These are phyloP conservation scores for Paedocypris micromegethes DNA, from an alignment of 2,797 vertebrate genomes.

Conservation along the genomic window DNA sequence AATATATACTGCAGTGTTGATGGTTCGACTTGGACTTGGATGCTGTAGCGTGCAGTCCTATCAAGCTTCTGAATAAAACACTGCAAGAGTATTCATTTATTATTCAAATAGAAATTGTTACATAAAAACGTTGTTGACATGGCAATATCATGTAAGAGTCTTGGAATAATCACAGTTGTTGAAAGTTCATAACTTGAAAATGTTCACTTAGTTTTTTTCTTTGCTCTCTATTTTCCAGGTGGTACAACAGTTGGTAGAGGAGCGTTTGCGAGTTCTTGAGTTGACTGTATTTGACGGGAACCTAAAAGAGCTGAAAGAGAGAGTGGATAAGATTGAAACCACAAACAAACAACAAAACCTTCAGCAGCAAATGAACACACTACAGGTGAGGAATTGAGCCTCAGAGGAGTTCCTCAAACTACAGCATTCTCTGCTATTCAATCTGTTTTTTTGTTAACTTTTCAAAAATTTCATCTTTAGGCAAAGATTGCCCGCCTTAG, in stretches of 20 bases:
- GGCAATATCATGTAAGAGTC: no score
- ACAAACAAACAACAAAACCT: constrained; percentile 82
- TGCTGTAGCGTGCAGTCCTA: no score
- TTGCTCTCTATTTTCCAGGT: constrained; percentile 64
- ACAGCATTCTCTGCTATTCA: neutral
- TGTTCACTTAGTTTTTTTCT: neutral
- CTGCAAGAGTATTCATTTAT: no score
- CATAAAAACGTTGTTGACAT: no score
- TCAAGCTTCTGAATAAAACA: no score
- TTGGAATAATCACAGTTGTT: no score
- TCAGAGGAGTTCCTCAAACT: neutral
- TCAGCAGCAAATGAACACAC: constrained; percentile 57
- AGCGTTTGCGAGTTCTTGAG: constrained; percentile 79
- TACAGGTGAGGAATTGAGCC: constrained; percentile 59
- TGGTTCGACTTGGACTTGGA: no score
- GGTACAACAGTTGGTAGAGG: constrained; percentile 85
- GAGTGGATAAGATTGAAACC: constrained; percentile 91
- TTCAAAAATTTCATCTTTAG: constrained; percentile 57
- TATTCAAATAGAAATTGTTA: no score
- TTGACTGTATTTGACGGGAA: constrained; percentile 81
- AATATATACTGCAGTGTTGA: no score
- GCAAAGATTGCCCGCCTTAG: constrained; percentile 86
- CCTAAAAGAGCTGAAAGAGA: constrained; percentile 82
- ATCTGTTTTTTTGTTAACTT: no score
- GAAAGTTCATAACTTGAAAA: no score